Evolutionary conservation across 2,797 vertebrate genomes (phyloP).

Genomic region (Zalophus californianus): DNA sequence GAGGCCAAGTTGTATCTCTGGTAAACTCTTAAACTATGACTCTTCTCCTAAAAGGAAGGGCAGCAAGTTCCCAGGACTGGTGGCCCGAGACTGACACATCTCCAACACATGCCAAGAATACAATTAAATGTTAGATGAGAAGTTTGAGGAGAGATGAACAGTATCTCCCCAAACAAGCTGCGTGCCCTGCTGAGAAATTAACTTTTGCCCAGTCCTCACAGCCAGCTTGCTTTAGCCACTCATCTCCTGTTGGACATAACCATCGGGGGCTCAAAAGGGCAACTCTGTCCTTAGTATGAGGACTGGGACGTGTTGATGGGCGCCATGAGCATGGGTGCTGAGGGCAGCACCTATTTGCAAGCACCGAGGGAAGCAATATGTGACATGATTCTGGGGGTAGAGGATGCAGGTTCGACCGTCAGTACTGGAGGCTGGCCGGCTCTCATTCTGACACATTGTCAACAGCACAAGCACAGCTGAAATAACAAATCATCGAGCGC

Average conservation of each 20-base stretch:
- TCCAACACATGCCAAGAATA: slow-evolving; percentile 26
- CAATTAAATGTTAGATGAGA: slow-evolving; percentile 6
- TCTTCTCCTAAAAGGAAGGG: slow-evolving; percentile 52
- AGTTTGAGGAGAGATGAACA: background rate
- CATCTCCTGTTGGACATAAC: background rate
- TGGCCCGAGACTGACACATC: background rate
- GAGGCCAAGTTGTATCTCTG: background rate
- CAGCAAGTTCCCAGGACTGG: background rate
- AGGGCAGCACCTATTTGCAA: background rate
- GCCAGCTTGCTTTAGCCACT: slow-evolving; percentile 30
- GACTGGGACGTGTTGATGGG: background rate
- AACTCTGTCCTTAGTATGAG: background rate
- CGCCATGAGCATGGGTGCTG: background rate
- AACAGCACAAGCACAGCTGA: background rate
- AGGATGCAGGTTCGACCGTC: slow-evolving; percentile 10
- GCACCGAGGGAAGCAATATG: background rate
- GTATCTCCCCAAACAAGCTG: background rate
- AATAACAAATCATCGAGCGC: background rate
- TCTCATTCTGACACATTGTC: background rate
- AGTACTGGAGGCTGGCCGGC: background rate
- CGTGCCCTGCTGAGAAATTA: background rate
- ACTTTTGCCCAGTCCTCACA: background rate
- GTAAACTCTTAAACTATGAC: background rate
- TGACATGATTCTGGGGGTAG: slow-evolving; percentile 4
- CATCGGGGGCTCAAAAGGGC: background rate